Evolutionary conservation across 2,113 vertebrate species (phyloP).

Genomic region (Lates calcarifer): DNA sequence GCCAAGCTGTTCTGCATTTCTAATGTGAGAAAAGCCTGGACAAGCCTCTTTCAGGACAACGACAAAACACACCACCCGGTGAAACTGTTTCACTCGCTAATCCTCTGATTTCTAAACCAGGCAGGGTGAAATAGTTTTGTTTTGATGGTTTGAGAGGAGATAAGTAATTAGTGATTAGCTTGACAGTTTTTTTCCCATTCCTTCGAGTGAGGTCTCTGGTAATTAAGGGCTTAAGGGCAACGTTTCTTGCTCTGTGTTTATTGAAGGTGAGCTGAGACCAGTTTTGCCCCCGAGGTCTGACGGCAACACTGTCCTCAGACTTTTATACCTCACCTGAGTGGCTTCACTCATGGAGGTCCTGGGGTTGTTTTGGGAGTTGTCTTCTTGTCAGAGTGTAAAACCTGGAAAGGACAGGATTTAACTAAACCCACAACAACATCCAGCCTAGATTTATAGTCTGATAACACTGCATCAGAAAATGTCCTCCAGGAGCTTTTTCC

Average conservation of each 20-base stretch:
- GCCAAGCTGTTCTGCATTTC: constrained; percentile 69
- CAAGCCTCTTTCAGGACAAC: constrained; percentile 55
- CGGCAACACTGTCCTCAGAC: not conserved
- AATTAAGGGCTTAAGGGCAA: constrained; percentile 39
- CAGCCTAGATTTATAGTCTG: constrained; percentile 20
- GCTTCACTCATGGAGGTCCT: constrained; percentile 48
- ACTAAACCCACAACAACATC: constrained; percentile 28
- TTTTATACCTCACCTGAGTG: constrained; percentile 25
- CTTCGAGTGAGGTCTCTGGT: constrained; percentile 46
- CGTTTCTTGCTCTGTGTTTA: constrained; percentile 19
- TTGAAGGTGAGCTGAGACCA: constrained; percentile 33
- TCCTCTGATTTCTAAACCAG: constrained; percentile 57
- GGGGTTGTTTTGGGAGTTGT: constrained; percentile 27
- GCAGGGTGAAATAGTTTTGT: constrained; percentile 43
- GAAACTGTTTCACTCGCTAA: constrained; percentile 70
- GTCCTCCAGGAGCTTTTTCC: not conserved
- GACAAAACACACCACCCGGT: constrained; percentile 54
- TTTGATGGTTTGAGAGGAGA: constrained; percentile 50
- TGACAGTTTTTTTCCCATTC: constrained; percentile 31
- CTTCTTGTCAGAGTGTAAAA: constrained; percentile 39
- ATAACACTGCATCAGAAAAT: constrained; percentile 9
- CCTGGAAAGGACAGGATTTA: constrained; percentile 38
- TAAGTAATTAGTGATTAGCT: constrained; percentile 46
- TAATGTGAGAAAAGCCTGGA: constrained; percentile 76
- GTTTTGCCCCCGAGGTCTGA: constrained; percentile 14